phyloP scores from a whole-genome alignment of 1,140 invertebrate species.

The Drosophila dunni region DNA sequence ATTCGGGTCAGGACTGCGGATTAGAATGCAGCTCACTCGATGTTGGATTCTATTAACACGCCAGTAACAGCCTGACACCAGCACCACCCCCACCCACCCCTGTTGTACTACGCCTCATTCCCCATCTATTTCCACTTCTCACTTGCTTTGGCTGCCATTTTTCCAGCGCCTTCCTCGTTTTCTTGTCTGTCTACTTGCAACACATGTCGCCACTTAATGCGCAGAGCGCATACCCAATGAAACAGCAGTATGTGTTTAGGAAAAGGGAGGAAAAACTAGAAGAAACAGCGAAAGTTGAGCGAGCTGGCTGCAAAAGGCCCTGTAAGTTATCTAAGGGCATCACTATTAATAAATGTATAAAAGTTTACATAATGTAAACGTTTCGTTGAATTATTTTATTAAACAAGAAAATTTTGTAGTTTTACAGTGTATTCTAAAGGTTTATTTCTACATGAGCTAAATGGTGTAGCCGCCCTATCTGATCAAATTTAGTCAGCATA shows the following conservation, averaged over 20 bases:
- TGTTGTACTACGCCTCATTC: no score
- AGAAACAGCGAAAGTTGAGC: no score
- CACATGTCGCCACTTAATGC: constrained; percentile 80
- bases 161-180: constrained; percentile 15
- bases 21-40: constrained; percentile 63
- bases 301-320: no score
- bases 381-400: no score
- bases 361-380: no score
- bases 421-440: no score
- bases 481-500: no score
- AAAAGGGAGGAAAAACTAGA: neutral
- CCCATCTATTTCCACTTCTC: neutral
- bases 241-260: constrained; percentile 24
- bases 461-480: no score
- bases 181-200: constrained; percentile 46
- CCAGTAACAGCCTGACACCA: constrained; percentile 24
- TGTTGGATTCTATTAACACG: constrained; percentile 67
- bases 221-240: constrained; percentile 75
- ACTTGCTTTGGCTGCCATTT: constrained; percentile 20
- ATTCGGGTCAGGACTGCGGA: constrained; percentile 42
- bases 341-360: no score
- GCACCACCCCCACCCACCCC: neutral
- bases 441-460: no score
- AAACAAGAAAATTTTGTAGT: no score
- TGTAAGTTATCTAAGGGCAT: no score